phyloP scores from a whole-genome alignment of 1,140 invertebrate species.

The Polypedilum vanderplanki region DNA sequence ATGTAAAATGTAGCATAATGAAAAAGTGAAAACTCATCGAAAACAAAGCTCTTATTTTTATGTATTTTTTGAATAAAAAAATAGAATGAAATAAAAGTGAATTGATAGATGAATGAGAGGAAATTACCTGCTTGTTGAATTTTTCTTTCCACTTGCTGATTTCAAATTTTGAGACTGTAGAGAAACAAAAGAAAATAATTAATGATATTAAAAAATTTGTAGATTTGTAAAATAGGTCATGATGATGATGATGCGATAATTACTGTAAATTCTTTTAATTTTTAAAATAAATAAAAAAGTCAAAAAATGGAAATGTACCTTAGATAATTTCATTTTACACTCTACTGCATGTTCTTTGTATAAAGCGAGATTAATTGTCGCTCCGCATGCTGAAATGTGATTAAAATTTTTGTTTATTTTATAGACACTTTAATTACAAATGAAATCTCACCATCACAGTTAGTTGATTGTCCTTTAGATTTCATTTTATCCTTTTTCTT shows the following conservation, averaged over 20 bases:
- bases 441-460: slow-evolving; percentile 31
- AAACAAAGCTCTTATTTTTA: background rate
- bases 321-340: slow-evolving; percentile 36
- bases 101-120: background rate
- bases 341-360: slow-evolving; percentile 41
- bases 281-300: background rate
- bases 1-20: slow-evolving; percentile 15
- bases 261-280: background rate
- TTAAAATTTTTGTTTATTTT: slow-evolving; percentile 30
- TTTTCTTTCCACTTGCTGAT: slow-evolving; percentile 39
- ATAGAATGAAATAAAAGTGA: background rate
- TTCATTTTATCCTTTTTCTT: slow-evolving; percentile 56
- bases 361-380: slow-evolving; percentile 35
- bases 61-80: background rate
- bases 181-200: background rate
- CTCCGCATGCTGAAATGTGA: slow-evolving; percentile 37
- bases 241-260: background rate
- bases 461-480: slow-evolving; percentile 32
- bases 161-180: slow-evolving; percentile 27
- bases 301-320: background rate
- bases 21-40: slow-evolving; percentile 6
- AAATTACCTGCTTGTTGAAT: slow-evolving; percentile 33
- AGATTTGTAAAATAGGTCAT: background rate
- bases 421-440: no score
- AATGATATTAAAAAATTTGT: background rate